phyloP scores from a whole-genome alignment of 2,113 vertebrate genomes.

The Ia io region DNA sequence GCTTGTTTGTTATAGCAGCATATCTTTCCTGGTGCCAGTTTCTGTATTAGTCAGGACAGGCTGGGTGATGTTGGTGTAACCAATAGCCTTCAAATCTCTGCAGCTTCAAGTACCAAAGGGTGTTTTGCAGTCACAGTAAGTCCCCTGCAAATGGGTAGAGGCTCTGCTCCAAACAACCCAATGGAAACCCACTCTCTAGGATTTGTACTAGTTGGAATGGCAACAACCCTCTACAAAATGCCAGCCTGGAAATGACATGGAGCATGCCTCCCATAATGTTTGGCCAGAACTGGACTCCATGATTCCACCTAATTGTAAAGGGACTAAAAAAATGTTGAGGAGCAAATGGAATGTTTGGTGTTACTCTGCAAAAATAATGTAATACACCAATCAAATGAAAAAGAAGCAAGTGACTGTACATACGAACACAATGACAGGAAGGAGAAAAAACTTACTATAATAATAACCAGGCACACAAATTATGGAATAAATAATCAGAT shows the following conservation, averaged over 20 bases:
- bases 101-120: neutral
- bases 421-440: constrained; percentile 23
- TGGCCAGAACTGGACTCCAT: neutral
- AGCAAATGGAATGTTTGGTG: neutral
- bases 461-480: constrained; percentile 14
- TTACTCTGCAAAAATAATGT: neutral
- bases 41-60: neutral
- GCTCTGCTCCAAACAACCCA: neutral
- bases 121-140: neutral
- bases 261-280: neutral
- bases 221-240: neutral
- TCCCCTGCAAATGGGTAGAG: neutral
- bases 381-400: constrained; percentile 28
- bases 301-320: neutral
- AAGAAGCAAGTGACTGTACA: neutral
- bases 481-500: constrained; percentile 43
- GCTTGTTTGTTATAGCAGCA: neutral
- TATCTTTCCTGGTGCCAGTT: neutral
- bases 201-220: neutral
- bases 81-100: neutral
- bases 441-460: neutral
- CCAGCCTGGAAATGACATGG: neutral
- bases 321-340: neutral
- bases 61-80: neutral
- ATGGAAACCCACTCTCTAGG: neutral